A percentile compares a stretch with the other conserved stretches of the same genome.
phyloP scores from a whole-genome alignment of 35 echinoderm and acorn worm species.

The Lytechinus variegatus region DNA sequence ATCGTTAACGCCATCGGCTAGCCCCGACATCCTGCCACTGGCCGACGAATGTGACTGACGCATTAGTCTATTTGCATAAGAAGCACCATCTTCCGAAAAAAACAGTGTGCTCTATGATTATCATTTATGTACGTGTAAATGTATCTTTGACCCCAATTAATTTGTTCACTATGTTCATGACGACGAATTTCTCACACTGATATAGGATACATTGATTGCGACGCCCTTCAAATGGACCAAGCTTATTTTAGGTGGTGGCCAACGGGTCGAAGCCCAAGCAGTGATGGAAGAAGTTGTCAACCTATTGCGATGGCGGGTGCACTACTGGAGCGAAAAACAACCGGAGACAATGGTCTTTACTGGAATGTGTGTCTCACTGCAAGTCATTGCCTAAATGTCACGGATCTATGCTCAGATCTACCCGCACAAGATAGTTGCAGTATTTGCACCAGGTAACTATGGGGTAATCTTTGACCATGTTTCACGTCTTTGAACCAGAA shows the following conservation, averaged over 20 bases:
- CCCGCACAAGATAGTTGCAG: neutral
- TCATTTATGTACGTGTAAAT: too few relatives aligned
- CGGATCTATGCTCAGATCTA: neutral
- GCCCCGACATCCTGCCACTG: too few relatives aligned
- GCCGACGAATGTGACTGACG: too few relatives aligned
- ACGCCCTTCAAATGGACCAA: neutral
- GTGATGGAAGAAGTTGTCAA: neutral
- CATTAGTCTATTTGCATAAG: too few relatives aligned
- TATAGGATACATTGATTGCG: neutral
- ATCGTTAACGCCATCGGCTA: too few relatives aligned
- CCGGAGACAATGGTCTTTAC: neutral
- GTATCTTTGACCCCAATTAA: too few relatives aligned
- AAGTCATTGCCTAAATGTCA: neutral
- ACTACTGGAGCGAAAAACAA: neutral
- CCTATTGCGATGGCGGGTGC: neutral
- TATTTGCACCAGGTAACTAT: neutral
- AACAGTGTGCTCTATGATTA: too few relatives aligned
- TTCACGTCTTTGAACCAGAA: too few relatives aligned
- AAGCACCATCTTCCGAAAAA: too few relatives aligned
- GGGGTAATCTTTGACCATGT: too few relatives aligned
- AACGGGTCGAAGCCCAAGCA: neutral
- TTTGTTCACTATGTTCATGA: too few relatives aligned
- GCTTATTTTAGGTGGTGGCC: neutral
- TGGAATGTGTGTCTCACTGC: slow-evolving; percentile 14
- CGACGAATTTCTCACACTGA: neutral